These are phyloP conservation scores for Osmerus eperlanus DNA, from an alignment of 2,113 vertebrate species.

Conservation along the genomic window DNA sequence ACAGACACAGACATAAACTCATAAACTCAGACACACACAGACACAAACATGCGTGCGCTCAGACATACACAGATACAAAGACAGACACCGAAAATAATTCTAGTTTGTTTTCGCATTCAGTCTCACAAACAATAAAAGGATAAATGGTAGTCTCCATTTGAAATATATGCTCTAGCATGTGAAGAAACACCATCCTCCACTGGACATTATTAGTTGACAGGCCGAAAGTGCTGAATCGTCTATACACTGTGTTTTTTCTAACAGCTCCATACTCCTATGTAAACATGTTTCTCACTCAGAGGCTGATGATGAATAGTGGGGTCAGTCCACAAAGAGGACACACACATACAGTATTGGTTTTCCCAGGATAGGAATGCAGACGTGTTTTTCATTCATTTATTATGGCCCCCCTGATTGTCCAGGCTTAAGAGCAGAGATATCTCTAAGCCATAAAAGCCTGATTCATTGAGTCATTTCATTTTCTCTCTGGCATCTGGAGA, in stretches of 20 bases:
- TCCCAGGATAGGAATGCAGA: neutral
- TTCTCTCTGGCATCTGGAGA: neutral
- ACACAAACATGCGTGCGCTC: neutral
- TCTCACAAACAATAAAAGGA: too few species aligned
- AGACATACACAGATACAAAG: too few species aligned
- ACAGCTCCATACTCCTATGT: neutral
- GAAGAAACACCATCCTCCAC: neutral
- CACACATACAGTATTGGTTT: neutral
- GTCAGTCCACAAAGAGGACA: neutral
- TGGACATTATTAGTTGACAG: neutral
- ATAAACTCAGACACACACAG: neutral
- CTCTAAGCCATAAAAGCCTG: neutral
- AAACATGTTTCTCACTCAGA: neutral
- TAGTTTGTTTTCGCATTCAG: too few species aligned
- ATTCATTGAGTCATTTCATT: neutral
- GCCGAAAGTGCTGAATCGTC: neutral
- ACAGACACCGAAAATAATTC: too few species aligned
- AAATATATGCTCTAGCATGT: too few species aligned
- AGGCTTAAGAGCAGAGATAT: neutral
- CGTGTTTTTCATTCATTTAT: conserved; percentile 1
- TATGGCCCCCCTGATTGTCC: neutral
- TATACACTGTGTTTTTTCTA: neutral
- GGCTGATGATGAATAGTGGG: neutral
- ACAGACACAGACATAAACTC: neutral
- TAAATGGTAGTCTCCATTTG: too few species aligned